Percentiles rank a stretch among this genome's conserved stretches.
Evolutionary conservation across 2,113 vertebrate genomes (phyloP).

Genomic region (zebrafish (Danio rerio)): GRCz12tu NC_133191.1:25614501-25615000

Average conservation of each 20-base stretch:
- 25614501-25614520: constrained; percentile 23
- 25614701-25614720: constrained; percentile 31
- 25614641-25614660: constrained; percentile 37
- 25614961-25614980: constrained; percentile 76
- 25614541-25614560: constrained; percentile 44
- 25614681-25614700: constrained; percentile 30
- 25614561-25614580: constrained; percentile 56
- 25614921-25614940: constrained; percentile 74
- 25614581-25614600: constrained; percentile 50
- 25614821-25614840: constrained; percentile 70
- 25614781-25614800: constrained; percentile 35
- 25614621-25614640: constrained; percentile 26
- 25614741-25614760: constrained; percentile 20
- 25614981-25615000: constrained; percentile 69
- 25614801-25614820: constrained; percentile 56
- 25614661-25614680: background rate
- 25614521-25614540: constrained; percentile 37
- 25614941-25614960: constrained; percentile 60
- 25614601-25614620: background rate
- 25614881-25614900: constrained; percentile 37
- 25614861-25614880: constrained; percentile 28
- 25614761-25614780: constrained; percentile 50
- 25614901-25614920: constrained; percentile 71
- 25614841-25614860: constrained; percentile 51
- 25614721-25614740: constrained; percentile 38